Evolutionary conservation across 1,140 invertebrate genomes (phyloP).

Genomic region (Zaprionus capensis): DNA sequence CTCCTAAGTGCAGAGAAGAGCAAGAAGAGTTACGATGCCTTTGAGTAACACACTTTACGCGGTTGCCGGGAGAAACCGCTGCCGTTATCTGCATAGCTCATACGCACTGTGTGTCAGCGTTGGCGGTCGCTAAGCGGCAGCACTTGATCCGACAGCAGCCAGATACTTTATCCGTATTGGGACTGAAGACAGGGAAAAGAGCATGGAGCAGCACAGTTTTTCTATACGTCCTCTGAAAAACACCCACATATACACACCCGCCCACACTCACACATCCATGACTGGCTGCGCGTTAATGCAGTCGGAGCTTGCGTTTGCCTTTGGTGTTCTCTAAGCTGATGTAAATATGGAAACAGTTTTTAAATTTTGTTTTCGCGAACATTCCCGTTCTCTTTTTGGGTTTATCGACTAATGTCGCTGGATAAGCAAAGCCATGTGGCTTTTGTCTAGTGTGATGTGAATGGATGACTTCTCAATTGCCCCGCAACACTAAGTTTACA

Average conservation of each 20-base stretch:
- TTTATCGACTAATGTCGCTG: not conserved
- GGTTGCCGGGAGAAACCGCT: conserved; percentile 36
- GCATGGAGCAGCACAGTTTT: conserved; percentile 51
- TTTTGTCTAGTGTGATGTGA: not conserved
- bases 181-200: conserved; percentile 16
- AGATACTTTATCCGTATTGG: conserved; percentile 48
- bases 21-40: conserved; percentile 62
- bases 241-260: conserved; percentile 3
- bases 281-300: conserved; percentile 11
- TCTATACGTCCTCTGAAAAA: conserved; percentile 36
- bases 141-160: conserved; percentile 27
- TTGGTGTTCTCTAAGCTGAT: conserved; percentile 57
- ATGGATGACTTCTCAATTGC: not conserved
- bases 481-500: not conserved
- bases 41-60: conserved; percentile 67
- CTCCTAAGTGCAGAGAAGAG: not conserved
- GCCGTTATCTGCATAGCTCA: conserved; percentile 73
- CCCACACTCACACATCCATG: not conserved
- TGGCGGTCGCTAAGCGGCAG: conserved; percentile 21
- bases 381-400: not conserved
- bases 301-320: conserved; percentile 3
- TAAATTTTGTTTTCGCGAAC: conserved; percentile 18
- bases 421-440: not conserved
- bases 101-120: conserved; percentile 58
- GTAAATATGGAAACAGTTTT: conserved; percentile 49